Base-by-base conservation (phyloP, 2,113 vertebrate genomes). In the Nasalis larvatus region DNA sequence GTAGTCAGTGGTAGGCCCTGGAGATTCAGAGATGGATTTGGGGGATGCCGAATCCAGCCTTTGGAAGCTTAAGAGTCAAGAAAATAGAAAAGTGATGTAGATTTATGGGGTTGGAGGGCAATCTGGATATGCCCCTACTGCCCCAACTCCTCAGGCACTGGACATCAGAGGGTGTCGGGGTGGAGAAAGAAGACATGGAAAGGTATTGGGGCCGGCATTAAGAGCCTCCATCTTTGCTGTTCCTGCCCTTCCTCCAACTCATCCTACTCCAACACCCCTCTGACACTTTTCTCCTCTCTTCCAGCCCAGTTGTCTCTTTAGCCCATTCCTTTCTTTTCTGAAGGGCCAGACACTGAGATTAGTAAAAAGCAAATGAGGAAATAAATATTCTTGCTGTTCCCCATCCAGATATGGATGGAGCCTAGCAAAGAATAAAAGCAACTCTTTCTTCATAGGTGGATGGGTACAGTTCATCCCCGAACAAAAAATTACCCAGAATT, bases 361-460 rank as follows among this genome's bases (percentile, higher is more conserved):
- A 89, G 20, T 96, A 74, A 77, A 95, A 96, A 91, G 35, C 81
- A 96, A 97, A 63, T 74, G 10, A 94, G 40, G 80, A 54, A 69
- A 82, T 76, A 52, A 69, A 77, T 80, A 52, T 52, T 86, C 32
- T 25, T 95, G 30, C 25, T 21, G 47, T 77, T 89, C 2, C 35
- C 47, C 49, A 84, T 47, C n/a, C 52, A 40, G 16, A 12, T 76
- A 87, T 92, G 3, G 40, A 23, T 90, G 58, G 40, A 85, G 11
- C 40, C 82, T 93, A 86, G 71, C 20, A 82, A 93, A 95, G 56
- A 95, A 95, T 78, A 93, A 97, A 91, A 86, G 54, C 1, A 49
- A 71, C 54, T 88, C n/a, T 82, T 87, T 81, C 60, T 81, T 82
- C 47, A 27, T 17, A 86, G 35, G 45, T 66, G 37, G 42, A 27